phyloP scores from a whole-genome alignment of 64 coral and sea anemone species.

The Stichodactyla mertensii region DNA sequence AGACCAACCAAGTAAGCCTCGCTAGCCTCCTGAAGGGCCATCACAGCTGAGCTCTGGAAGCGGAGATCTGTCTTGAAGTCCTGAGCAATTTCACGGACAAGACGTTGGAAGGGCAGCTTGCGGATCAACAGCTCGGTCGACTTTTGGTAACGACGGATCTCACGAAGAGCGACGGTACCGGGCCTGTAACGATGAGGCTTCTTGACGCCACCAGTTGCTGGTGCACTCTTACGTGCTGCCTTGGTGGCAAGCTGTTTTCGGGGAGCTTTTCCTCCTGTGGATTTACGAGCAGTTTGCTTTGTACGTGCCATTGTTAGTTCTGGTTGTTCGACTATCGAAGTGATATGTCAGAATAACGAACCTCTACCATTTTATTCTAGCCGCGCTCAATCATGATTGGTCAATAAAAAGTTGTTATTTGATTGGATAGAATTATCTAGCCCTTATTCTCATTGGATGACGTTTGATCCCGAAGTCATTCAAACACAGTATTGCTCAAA shows the following conservation, averaged over 20 bases:
- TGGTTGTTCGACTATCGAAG: neutral
- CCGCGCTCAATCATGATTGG: neutral
- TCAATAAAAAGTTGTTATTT: neutral
- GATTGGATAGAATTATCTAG: neutral
- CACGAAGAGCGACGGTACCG: constrained; percentile 77
- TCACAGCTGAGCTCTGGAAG: constrained; percentile 73
- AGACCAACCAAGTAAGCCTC: constrained; percentile 80
- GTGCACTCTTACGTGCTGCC: constrained; percentile 73
- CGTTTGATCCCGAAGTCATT: too few relatives aligned
- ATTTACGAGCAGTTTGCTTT: constrained; percentile 65
- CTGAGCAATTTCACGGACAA: constrained; percentile 75
- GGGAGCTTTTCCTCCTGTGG: constrained; percentile 61
- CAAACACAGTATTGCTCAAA: too few relatives aligned
- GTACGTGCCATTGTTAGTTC: constrained; percentile 44
- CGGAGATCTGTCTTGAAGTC: constrained; percentile 80
- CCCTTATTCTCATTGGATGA: too few relatives aligned
- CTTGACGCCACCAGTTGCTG: constrained; percentile 71
- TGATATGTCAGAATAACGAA: neutral
- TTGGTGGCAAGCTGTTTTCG: constrained; percentile 76
- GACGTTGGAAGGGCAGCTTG: constrained; percentile 72
- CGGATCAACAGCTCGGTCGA: constrained; percentile 71
- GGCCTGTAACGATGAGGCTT: constrained; percentile 88
- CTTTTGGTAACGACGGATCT: constrained; percentile 77
- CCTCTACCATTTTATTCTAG: neutral
- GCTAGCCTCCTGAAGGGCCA: constrained; percentile 80